A percentile compares a stretch with the other conserved stretches of the same genome.
phyloP scores from a whole-genome alignment of 2,888 invertebrate genomes.

The Mythimna loreyi region DNA sequence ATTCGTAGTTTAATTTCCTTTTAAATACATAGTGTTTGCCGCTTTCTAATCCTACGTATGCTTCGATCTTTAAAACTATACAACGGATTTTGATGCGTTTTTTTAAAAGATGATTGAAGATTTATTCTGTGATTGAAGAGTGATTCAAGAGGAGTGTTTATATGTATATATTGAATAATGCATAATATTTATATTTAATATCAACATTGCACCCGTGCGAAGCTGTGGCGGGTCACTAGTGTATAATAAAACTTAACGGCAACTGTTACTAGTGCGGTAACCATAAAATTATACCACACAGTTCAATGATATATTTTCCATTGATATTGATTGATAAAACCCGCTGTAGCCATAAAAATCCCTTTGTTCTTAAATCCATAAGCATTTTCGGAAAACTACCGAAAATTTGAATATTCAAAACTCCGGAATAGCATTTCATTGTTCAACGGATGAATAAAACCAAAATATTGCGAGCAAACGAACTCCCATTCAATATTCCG shows the following conservation, averaged over 20 bases:
- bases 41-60: too few relatives aligned
- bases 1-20: too few relatives aligned
- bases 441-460: conserved; percentile 49
- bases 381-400: conserved; percentile 33
- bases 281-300: background rate
- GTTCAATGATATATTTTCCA: background rate
- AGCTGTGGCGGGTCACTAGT: too few relatives aligned
- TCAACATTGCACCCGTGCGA: too few relatives aligned
- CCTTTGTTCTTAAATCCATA: conserved; percentile 19
- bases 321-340: background rate
- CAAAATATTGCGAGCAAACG: conserved; percentile 60
- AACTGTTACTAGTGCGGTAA: background rate
- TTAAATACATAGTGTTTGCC: too few relatives aligned
- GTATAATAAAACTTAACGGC: background rate
- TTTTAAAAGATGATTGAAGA: too few relatives aligned
- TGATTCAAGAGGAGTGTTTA: too few relatives aligned
- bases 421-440: conserved; percentile 52
- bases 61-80: too few relatives aligned
- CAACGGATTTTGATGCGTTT: too few relatives aligned
- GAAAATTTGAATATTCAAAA: conserved; percentile 51
- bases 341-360: background rate
- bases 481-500: conserved; percentile 61
- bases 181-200: too few relatives aligned
- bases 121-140: too few relatives aligned
- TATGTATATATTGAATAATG: too few relatives aligned